Evolutionary conservation across 2,888 invertebrate genomes (phyloP).

Genomic region (Campaea margaritaria): DNA sequence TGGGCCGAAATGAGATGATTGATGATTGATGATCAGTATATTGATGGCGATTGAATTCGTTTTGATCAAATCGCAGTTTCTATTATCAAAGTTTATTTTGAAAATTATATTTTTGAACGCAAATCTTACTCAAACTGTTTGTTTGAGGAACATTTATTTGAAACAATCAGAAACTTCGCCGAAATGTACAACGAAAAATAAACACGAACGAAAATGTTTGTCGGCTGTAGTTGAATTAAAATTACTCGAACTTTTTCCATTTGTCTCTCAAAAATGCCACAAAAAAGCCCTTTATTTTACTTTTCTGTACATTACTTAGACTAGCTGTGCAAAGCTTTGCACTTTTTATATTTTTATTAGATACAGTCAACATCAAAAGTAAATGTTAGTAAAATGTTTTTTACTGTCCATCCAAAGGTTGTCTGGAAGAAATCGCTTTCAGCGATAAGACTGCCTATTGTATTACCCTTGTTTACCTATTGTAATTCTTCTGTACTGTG

Average conservation of each 20-base stretch:
- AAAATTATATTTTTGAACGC: not conserved
- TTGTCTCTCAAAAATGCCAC: constrained; percentile 12
- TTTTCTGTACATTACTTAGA: not conserved
- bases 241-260: constrained; percentile 17
- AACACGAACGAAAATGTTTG: constrained; percentile 2
- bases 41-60: too few relatives aligned
- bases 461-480: too few relatives aligned
- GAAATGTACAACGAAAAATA: not conserved
- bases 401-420: too few relatives aligned
- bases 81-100: too few relatives aligned
- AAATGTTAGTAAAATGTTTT: too few relatives aligned
- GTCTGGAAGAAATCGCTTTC: too few relatives aligned
- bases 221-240: constrained; percentile 9
- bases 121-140: not conserved
- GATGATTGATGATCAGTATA: not conserved
- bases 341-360: too few relatives aligned
- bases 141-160: constrained; percentile 4
- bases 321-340: not conserved
- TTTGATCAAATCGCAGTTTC: too few relatives aligned
- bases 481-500: too few relatives aligned
- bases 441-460: too few relatives aligned
- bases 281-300: not conserved
- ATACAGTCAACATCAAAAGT: too few relatives aligned
- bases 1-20: not conserved
- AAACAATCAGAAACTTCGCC: not conserved